Evolutionary conservation across 2,113 vertebrate species (phyloP), one percentile per base, ranked within the genome.

Genomic region (Osmerus mordax): DNA sequence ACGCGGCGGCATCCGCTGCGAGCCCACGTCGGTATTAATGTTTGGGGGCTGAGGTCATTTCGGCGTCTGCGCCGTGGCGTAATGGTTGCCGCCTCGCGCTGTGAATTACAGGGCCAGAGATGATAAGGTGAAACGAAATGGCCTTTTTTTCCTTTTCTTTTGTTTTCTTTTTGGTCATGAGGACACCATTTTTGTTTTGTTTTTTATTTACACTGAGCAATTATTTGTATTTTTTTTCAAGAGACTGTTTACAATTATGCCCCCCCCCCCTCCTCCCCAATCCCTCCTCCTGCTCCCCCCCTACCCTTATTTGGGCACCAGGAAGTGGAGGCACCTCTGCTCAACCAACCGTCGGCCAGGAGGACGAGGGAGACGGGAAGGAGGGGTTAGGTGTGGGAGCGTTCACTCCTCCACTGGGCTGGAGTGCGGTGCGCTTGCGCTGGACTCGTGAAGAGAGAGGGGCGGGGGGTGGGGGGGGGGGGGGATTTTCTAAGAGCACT

Each of bases 71-170:
- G 72, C 69, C 67, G 11, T 66, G 15, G 64, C 19, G 68, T 76
- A 76, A 76, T 76, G 74, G 62, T 61, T 23, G 74, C 72, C 69
- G 62, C 81, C 70, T 69, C 74, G 52, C 70, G 69, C 73, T 28
- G 73, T 63, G 70, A 81, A 78, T 81, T 78, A 78, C 78, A 73
- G 74, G 67, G 78, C 75, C 69, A 72, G 65, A 70, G 21, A 78
- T 75, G 72, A 75, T 76, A 55, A 54, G 8, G 51, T 52, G 53
- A 71, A 72, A 78, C 72, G 56, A 68, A 81, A 75, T 69, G 32
- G 70, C 73, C 62, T 73, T 72, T 78, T 70, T 74, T 77, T 66
- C 60, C 62, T 65, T 54, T 32, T 72, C 58, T 76, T 75, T 80
- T 75, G n/a, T n/a, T n/a, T n/a, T n/a, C n/a, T 72, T 75, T 74